These are phyloP conservation scores for Isoperla grammatica DNA, from an alignment of 2,888 invertebrate species.

Conservation along the genomic window DNA sequence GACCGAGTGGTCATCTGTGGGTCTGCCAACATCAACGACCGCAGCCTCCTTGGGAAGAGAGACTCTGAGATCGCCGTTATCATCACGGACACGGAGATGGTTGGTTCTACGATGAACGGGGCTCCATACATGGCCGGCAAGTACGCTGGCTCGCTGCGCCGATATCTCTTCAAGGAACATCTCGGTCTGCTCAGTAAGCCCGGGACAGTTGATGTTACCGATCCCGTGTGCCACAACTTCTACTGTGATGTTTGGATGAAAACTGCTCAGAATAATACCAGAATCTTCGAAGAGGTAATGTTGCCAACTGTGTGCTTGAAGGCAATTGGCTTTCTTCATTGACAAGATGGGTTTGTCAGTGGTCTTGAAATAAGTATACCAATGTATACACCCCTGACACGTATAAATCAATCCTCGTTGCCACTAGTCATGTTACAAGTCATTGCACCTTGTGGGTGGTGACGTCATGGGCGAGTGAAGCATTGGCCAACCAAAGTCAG, in stretches of 20 bases:
- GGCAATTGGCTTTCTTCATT: not conserved
- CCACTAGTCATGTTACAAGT: too few species aligned
- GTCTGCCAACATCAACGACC: slow-evolving; percentile 96
- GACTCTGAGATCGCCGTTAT: slow-evolving; percentile 93
- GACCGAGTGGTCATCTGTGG: slow-evolving; percentile 90
- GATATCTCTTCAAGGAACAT: slow-evolving; percentile 86
- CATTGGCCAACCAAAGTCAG: too few species aligned
- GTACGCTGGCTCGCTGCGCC: slow-evolving; percentile 79
- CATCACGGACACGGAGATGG: slow-evolving; percentile 77
- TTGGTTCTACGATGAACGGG: slow-evolving; percentile 78
- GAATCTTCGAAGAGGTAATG: slow-evolving; percentile 74
- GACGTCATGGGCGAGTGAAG: too few species aligned
- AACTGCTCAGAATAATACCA: slow-evolving; percentile 76
- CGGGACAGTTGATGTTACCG: slow-evolving; percentile 58
- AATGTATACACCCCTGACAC: too few species aligned
- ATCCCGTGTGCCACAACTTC: slow-evolving; percentile 76
- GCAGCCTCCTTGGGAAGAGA: slow-evolving; percentile 88
- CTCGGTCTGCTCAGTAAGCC: slow-evolving; percentile 61
- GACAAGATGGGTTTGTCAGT: not conserved
- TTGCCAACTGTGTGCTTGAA: not conserved
- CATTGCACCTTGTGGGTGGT: too few species aligned
- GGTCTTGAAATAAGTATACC: too few species aligned
- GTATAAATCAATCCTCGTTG: too few species aligned
- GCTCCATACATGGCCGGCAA: slow-evolving; percentile 73
- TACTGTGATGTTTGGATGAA: slow-evolving; percentile 79